phyloP scores from a whole-genome alignment of 2,797 vertebrate genomes.

The Sylvia borin region DNA sequence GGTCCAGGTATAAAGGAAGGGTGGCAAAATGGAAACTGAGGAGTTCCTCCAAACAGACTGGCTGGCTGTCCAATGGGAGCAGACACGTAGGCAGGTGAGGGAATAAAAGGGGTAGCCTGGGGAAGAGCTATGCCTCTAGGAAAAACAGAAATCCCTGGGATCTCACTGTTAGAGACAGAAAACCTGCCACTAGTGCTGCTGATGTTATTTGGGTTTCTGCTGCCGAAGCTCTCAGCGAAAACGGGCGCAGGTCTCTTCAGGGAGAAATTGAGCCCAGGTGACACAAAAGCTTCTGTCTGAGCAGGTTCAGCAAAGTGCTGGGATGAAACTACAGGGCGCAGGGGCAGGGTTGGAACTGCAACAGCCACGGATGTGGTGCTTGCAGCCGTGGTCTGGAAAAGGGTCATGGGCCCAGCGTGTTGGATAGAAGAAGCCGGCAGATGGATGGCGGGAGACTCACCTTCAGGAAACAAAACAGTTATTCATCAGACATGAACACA shows the following conservation, averaged over 20 bases:
- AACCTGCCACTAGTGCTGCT: slow-evolving; percentile 64
- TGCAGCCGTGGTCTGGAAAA: slow-evolving; percentile 71
- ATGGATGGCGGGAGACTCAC: slow-evolving; percentile 62
- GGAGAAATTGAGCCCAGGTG: slow-evolving; percentile 51
- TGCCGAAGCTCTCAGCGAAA: slow-evolving; percentile 60
- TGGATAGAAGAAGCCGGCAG: slow-evolving; percentile 67
- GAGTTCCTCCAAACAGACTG: slow-evolving; percentile 59
- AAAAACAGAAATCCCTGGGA: slow-evolving; percentile 47
- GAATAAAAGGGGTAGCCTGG: slow-evolving; percentile 55
- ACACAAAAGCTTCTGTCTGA: slow-evolving; percentile 55
- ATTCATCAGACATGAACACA: neutral
- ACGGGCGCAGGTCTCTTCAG: slow-evolving; percentile 65
- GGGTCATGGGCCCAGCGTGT: slow-evolving; percentile 62
- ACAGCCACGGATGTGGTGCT: slow-evolving; percentile 62
- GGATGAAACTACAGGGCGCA: slow-evolving; percentile 55
- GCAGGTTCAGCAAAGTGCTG: slow-evolving; percentile 63
- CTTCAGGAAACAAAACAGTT: slow-evolving; percentile 67
- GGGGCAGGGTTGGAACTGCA: slow-evolving; percentile 59
- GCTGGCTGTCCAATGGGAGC: slow-evolving; percentile 56
- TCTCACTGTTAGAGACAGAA: slow-evolving; percentile 52
- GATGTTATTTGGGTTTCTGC: slow-evolving; percentile 64
- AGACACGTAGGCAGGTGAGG: slow-evolving; percentile 32
- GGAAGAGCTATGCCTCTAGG: slow-evolving; percentile 66
- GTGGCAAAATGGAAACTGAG: slow-evolving; percentile 68
- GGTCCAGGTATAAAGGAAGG: slow-evolving; percentile 69